Percentiles rank a stretch among this genome's conserved stretches.
Evolutionary conservation across 2,888 invertebrate genomes (phyloP).

Genomic region (Metalampra italica): DNA sequence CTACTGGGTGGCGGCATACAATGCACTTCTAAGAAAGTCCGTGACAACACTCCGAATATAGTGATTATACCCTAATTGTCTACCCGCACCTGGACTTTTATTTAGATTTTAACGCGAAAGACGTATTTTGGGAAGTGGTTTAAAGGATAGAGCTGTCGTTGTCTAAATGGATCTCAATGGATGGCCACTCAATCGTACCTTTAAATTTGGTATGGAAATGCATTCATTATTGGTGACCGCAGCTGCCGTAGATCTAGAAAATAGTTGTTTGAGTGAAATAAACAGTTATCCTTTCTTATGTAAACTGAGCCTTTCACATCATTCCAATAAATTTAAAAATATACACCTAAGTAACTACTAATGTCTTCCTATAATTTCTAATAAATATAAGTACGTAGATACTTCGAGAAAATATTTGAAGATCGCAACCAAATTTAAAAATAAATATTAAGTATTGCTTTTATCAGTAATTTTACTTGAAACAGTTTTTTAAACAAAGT

Average conservation of each 20-base stretch:
- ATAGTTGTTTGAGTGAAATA: no score
- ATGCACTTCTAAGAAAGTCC: slow-evolving; percentile 62
- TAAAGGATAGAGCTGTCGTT: slow-evolving; percentile 34
- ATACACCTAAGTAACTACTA: no score
- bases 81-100: slow-evolving; percentile 63
- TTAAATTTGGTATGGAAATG: slow-evolving; percentile 32
- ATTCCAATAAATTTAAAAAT: no score
- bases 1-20: slow-evolving; percentile 72
- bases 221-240: slow-evolving; percentile 9
- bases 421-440: no score
- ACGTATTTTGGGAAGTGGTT: slow-evolving; percentile 50
- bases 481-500: no score
- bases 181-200: slow-evolving; percentile 53
- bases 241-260: neutral
- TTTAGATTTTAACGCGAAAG: slow-evolving; percentile 62
- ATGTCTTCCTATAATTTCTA: no score
- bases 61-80: slow-evolving; percentile 75
- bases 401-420: no score
- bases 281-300: no score
- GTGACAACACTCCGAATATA: slow-evolving; percentile 73
- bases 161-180: slow-evolving; percentile 51
- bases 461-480: no score
- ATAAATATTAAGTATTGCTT: no score
- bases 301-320: no score
- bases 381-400: no score